phyloP scores from a whole-genome alignment of 2,797 vertebrate genomes.

The Manis javanica region DNA sequence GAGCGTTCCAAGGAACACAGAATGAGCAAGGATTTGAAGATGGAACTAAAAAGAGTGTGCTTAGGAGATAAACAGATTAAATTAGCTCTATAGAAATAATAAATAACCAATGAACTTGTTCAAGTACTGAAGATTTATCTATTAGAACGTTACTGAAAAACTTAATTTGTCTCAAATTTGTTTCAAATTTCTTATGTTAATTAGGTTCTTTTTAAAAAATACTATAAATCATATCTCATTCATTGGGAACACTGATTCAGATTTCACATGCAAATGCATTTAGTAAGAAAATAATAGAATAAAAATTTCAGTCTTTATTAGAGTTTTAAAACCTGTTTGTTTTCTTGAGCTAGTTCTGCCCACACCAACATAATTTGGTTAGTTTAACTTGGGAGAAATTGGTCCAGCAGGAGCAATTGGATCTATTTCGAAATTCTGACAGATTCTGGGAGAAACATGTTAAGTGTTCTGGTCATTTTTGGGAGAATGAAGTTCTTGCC shows the following conservation, averaged over 20 bases:
- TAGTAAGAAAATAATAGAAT: constrained; percentile 49
- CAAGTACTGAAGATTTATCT: constrained; percentile 3
- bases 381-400: constrained; percentile 65
- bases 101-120: constrained; percentile 1
- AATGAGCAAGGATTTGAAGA: background rate
- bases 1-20: background rate
- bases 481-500: constrained; percentile 50
- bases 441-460: constrained; percentile 63
- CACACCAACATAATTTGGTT: constrained; percentile 29
- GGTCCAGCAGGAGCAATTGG: constrained; percentile 34
- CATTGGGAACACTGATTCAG: background rate
- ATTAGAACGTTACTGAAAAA: constrained; percentile 23
- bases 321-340: background rate
- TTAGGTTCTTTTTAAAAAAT: constrained; percentile 1
- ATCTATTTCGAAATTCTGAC: constrained; percentile 52
- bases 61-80: background rate
- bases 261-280: background rate
- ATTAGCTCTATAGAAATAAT: background rate
- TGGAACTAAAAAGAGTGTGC: background rate
- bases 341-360: constrained; percentile 40
- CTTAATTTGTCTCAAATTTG: background rate
- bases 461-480: constrained; percentile 67
- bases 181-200: constrained; percentile 9
- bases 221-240: constrained; percentile 20
- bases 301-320: constrained; percentile 34